Base-by-base conservation (phyloP, 2,113 vertebrate genomes). In the Enhydra lutris region DNA sequence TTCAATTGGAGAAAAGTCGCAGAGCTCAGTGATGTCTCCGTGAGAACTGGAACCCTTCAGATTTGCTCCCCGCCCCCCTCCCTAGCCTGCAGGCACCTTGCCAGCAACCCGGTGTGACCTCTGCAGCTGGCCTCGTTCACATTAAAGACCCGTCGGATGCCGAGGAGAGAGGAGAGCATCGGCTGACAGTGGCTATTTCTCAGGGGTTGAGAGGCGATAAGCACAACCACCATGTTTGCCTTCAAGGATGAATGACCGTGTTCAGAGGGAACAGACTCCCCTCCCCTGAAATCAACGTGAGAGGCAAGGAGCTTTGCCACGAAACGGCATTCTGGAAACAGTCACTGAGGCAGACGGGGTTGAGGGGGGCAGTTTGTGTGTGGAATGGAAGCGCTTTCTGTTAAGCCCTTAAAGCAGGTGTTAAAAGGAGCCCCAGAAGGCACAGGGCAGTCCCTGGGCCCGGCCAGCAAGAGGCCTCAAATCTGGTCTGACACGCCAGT, bases 1-100 rank as follows among this genome's bases (percentile, higher is more conserved):
- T 96, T 97, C 76, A 94, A 74, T 73, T 86, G 89, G 73, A 82
- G 74, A 96, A 93, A 97, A 95, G 69, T 96, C 93, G 83, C 92
- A 21, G 80, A 89, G 74, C 79, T 95, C 96, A 89, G 83, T 76
- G 92, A 95, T 96, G 50, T 89, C 86, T 97, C 91, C 91, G 26
- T 89, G 96, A 97, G 91, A 97, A 95, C 52, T 65, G 71, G 81
- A 94, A 42, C n/a, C 45, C 94, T 94, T 96, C 63, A 55, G 89
- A 86, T 73, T 86, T 92, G 69, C 45, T 69, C 39, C 55, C 94
- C 8, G 1, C 61, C 84, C 63, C 9, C 17, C 42, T 7, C 23
- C 21, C 57, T 15, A 1, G 34, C 52, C 73, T 15, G 24, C 73
- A 76, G 93, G 96, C 95, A 87, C 26, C 24, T 21, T 26, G 88